Percentiles rank a stretch among this genome's conserved stretches.
Conservation (phyloP, 2,113 vertebrate species). For the Hemichromis elongatus region DNA sequence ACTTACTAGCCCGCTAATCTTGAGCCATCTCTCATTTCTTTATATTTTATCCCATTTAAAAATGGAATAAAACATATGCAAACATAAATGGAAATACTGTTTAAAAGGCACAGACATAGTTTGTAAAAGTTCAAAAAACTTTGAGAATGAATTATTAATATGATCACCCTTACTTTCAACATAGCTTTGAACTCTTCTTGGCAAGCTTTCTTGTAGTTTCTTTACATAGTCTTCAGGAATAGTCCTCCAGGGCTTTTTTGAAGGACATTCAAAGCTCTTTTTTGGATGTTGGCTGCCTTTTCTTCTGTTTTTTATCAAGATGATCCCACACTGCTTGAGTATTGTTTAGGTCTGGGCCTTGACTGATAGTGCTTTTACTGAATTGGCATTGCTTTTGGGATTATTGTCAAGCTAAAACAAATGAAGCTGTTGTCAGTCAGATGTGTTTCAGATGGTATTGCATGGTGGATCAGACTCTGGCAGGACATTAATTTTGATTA, state of each 20-base stretch:
- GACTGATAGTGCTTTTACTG: background rate
- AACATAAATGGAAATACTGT: background rate
- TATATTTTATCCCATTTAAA: background rate
- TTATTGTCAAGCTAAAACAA: background rate
- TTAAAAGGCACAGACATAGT: background rate
- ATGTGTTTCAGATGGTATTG: background rate
- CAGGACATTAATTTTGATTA: background rate
- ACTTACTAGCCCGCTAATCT: background rate
- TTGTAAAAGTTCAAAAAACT: background rate
- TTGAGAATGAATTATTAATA: background rate
- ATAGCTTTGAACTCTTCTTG: background rate
- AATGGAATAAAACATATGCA: background rate
- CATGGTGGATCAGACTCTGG: background rate
- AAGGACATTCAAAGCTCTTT: background rate
- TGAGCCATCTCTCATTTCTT: background rate
- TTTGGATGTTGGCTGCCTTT: background rate
- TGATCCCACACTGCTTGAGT: background rate
- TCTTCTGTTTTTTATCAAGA: background rate
- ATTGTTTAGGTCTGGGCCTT: background rate
- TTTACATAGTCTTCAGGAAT: background rate
- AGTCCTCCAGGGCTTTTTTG: background rate
- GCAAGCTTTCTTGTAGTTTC: background rate
- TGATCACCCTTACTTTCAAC: background rate
- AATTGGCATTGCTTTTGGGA: background rate
- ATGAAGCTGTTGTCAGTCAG: background rate